These are phyloP conservation scores for Mandrillus leucophaeus DNA, from an alignment of 2,113 vertebrate genomes.

Conservation along the genomic window DNA sequence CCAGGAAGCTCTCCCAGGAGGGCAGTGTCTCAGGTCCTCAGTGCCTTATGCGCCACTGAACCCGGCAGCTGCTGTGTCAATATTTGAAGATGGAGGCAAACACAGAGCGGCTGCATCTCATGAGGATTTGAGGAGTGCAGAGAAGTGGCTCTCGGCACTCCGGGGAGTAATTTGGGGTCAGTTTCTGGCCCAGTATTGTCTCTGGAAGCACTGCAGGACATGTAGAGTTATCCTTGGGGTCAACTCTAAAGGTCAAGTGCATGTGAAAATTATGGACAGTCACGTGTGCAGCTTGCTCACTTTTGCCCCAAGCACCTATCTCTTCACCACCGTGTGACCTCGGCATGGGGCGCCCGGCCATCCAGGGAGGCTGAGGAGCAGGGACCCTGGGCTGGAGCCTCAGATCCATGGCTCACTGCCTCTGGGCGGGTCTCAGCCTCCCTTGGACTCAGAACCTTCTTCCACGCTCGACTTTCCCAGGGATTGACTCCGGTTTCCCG, in stretches of 20 bases:
- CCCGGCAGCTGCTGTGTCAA: accelerated
- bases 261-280: accelerated
- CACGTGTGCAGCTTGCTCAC: accelerated
- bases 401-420: accelerated
- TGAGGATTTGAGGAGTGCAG: neutral
- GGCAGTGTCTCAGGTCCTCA: accelerated
- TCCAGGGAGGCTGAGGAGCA: neutral
- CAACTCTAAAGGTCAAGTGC: neutral
- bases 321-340: neutral
- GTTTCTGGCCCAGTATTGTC: neutral
- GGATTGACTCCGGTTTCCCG: neutral
- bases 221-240: neutral
- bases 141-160: no score
- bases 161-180: neutral
- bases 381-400: neutral
- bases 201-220: accelerated
- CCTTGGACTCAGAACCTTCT: neutral
- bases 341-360: neutral
- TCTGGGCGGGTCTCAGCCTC: neutral
- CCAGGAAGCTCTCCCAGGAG: neutral
- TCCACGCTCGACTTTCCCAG: neutral
- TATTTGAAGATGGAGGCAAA: neutral
- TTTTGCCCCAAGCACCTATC: neutral
- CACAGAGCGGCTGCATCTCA: accelerated
- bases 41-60: no score